Conservation (phyloP, 2,888 invertebrate species). For the Ctenicera cuprea region DNA sequence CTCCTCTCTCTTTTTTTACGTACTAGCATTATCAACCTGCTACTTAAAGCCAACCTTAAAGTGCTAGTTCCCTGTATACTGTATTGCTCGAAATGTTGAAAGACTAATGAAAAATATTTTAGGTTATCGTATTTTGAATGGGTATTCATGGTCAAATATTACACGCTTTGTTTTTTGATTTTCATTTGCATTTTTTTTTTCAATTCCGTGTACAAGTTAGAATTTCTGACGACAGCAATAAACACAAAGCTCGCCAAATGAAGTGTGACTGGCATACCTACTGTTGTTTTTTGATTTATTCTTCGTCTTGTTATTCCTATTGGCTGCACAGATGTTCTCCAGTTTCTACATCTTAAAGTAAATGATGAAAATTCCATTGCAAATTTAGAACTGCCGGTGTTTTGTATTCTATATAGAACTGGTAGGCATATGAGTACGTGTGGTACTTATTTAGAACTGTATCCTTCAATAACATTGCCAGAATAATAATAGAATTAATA, state of each 20-base stretch:
- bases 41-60: no score
- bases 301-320: slow-evolving; percentile 36
- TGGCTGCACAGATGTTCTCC: slow-evolving; percentile 37
- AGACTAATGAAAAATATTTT: no score
- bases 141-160: no score
- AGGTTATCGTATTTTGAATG: no score
- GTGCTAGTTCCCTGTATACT: no score
- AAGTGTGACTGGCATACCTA: slow-evolving; percentile 48
- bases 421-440: background rate
- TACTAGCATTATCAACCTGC: no score
- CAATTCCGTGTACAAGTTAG: slow-evolving; percentile 10
- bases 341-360: slow-evolving; percentile 20
- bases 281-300: slow-evolving; percentile 49
- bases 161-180: no score
- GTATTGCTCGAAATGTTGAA: no score
- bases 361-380: slow-evolving; percentile 27
- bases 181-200: no score
- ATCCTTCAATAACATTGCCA: slow-evolving; percentile 6
- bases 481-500: slow-evolving; percentile 2
- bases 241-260: slow-evolving; percentile 44
- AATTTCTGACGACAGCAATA: slow-evolving; percentile 24
- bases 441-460: background rate
- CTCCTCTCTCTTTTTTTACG: no score
- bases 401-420: background rate
- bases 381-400: slow-evolving; percentile 22